phyloP scores from a whole-genome alignment of 2,888 invertebrate species.

The Aporophyla nigra region DNA sequence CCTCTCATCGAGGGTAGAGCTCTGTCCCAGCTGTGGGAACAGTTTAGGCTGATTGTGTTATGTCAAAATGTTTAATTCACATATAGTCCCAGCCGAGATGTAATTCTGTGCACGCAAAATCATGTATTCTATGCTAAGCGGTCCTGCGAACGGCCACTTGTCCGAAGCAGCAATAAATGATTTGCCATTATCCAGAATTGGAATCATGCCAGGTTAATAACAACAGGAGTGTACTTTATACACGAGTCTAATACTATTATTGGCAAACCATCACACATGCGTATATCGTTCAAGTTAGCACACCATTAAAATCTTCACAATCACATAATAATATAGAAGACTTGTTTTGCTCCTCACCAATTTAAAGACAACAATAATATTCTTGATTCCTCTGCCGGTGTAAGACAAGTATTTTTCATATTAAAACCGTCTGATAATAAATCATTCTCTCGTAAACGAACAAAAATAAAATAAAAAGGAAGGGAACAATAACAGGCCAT shows the following conservation, averaged over 20 bases:
- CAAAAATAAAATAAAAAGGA: neutral
- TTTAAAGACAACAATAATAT: slow-evolving; percentile 1
- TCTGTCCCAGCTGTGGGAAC: too few relatives aligned
- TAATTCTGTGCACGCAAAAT: too few relatives aligned
- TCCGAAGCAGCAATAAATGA: neutral
- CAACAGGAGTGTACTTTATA: slow-evolving; percentile 12
- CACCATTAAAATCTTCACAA: too few relatives aligned
- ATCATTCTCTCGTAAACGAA: slow-evolving; percentile 18
- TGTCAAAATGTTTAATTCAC: too few relatives aligned
- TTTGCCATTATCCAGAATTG: slow-evolving; percentile 9
- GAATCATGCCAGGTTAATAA: slow-evolving; percentile 16
- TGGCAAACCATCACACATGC: slow-evolving; percentile 7
- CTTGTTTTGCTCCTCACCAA: neutral
- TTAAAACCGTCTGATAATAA: slow-evolving; percentile 33
- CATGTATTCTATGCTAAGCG: too few relatives aligned
- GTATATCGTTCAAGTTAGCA: neutral
- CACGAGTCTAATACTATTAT: neutral
- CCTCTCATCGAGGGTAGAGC: too few relatives aligned
- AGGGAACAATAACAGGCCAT: slow-evolving; percentile 31
- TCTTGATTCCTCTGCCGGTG: slow-evolving; percentile 2
- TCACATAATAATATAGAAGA: neutral
- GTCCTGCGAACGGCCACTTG: neutral
- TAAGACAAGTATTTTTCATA: slow-evolving; percentile 2
- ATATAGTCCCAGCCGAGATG: too few relatives aligned
- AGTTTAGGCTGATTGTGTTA: too few relatives aligned